Base-by-base conservation (phyloP, 2,888 invertebrate species). In the Hyles lineata region DNA sequence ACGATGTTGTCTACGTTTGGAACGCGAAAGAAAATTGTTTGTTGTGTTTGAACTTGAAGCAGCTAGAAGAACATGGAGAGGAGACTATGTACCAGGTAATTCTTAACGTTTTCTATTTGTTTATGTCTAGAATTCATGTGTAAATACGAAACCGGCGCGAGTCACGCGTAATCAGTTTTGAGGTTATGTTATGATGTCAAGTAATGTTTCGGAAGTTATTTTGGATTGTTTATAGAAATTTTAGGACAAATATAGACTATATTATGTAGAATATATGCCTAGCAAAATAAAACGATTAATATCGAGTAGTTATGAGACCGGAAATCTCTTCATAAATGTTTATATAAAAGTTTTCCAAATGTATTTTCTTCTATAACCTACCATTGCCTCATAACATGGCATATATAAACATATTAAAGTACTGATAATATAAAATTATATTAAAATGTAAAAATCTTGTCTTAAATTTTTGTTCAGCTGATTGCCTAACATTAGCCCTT, bases 1-100 rank as follows among this genome's bases (percentile, higher is more conserved):
- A 97, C 79, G 96, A 96, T 87, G 95, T 96, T 79, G 89, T 97
- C 73, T 97, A 96, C 83, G 94, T 96, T 79, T 97, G 97, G 97
- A 95, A 96, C 84, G 93, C 95, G 1, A 89, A 94, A 73, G 96
- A 96, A 85, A 96, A 95, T 83, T 96, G 96, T 87, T 93, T 97
- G 75, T 90, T 96, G 80, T 94, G 96, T 74, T 88, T 97, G 77
- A 96, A 96, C 86, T 79, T 96, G 76, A 94, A 91, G 85, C 86
- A 92, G 85, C 81, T 95, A 83, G 89, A 95, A 85, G 91, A 91
- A 82, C 84, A 91, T 78, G 89, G 87, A 50, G 95, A 95, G 73
- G 93, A 95, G 73, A 92, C 95, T 62, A 89, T 93, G 35, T 96
- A 96, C 85, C 96, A 96, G 95, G 96, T 96, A 84, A 74, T 74